These are phyloP conservation scores for Drosophila busckii DNA, from an alignment of 1,140 invertebrate genomes.

Conservation along the genomic window DNA sequence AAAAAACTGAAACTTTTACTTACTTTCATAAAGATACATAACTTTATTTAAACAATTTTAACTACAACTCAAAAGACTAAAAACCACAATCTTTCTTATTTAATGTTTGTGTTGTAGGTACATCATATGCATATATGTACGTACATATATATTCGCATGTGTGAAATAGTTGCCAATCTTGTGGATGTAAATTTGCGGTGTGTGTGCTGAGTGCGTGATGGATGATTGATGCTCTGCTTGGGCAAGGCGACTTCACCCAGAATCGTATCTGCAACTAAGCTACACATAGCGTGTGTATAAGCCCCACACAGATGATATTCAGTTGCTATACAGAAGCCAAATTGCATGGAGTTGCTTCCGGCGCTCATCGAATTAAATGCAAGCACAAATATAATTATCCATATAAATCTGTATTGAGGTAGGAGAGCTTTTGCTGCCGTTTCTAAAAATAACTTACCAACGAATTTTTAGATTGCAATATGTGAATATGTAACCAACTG, in stretches of 20 bases:
- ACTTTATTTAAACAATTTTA: too few species aligned
- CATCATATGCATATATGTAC: background rate
- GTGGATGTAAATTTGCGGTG: constrained; percentile 26
- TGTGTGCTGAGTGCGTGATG: constrained; percentile 57
- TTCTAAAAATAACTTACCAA: too few species aligned
- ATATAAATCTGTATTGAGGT: constrained; percentile 24
- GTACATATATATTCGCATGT: constrained; percentile 5
- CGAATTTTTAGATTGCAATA: too few species aligned
- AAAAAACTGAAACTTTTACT: too few species aligned
- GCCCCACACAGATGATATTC: constrained; percentile 58
- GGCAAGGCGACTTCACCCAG: constrained; percentile 65
- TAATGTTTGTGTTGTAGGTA: too few species aligned
- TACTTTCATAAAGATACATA: too few species aligned
- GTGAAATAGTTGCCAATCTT: constrained; percentile 10
- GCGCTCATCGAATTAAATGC: constrained; percentile 18
- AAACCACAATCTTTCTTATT: too few species aligned
- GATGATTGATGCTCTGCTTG: constrained; percentile 71
- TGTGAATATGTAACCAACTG: too few species aligned
- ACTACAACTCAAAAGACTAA: too few species aligned
- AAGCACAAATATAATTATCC: constrained; percentile 50
- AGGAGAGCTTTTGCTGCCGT: background rate
- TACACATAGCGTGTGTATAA: constrained; percentile 70
- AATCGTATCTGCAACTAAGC: constrained; percentile 73
- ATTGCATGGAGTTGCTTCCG: constrained; percentile 65
- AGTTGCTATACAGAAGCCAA: constrained; percentile 76